Percentiles rank a stretch among this genome's conserved stretches.
phyloP scores from a whole-genome alignment of 2,113 vertebrate genomes.

The Corythornis vintsioides region DNA sequence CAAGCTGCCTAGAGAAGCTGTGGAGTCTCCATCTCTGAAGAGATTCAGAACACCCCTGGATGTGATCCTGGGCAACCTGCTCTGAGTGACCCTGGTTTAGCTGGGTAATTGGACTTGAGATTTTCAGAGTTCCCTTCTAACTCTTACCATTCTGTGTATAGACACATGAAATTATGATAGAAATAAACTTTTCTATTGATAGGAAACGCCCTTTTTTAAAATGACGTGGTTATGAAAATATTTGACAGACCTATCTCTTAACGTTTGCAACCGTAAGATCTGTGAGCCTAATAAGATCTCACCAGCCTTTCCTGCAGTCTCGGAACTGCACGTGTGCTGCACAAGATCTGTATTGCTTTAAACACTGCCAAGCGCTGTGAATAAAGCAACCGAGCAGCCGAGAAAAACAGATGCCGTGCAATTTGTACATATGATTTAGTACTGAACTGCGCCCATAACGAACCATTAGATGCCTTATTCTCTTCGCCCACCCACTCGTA shows the following conservation, averaged over 20 bases:
- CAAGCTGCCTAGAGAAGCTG: background rate
- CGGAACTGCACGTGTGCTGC: background rate
- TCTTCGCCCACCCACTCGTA: background rate
- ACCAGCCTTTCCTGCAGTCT: background rate
- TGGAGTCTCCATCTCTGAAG: background rate
- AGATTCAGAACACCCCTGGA: background rate
- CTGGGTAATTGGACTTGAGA: background rate
- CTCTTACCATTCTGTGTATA: background rate
- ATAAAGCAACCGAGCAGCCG: background rate
- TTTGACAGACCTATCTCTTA: background rate
- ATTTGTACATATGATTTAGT: background rate
- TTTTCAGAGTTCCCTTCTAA: background rate
- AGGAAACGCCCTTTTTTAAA: background rate
- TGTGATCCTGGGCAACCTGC: background rate
- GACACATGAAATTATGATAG: background rate
- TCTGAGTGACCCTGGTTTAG: background rate
- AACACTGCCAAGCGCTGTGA: background rate
- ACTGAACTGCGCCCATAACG: background rate
- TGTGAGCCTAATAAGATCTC: background rate
- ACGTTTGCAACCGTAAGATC: accelerated
- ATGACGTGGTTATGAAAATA: background rate
- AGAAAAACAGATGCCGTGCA: background rate
- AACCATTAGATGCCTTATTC: background rate
- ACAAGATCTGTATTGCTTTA: background rate
- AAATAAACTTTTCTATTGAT: background rate